Evolutionary conservation across 2,113 vertebrate species (phyloP).

Genomic region (Macrotis lagotis): DNA sequence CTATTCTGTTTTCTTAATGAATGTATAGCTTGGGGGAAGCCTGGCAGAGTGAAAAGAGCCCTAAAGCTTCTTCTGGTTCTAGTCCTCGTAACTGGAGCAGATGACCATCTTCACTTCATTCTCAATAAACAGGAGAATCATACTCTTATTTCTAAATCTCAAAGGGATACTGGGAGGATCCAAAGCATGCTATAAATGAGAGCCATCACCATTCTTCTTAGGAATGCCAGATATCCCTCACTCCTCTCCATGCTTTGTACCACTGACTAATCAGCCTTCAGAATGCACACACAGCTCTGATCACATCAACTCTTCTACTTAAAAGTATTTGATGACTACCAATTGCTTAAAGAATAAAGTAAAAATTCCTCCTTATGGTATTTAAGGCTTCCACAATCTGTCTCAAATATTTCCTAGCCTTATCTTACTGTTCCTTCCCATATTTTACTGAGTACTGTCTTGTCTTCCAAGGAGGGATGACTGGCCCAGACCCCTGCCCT

Average conservation of each 20-base stretch:
- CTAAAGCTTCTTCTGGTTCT: not conserved
- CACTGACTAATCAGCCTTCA: not conserved
- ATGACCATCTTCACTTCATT: not conserved
- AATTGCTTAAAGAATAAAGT: not conserved
- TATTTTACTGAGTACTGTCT: not conserved
- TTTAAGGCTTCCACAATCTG: not conserved
- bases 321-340: not conserved
- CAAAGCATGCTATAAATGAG: not conserved
- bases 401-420: not conserved
- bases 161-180: not conserved
- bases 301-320: not conserved
- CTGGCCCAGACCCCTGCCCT: not conserved
- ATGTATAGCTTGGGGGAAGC: not conserved
- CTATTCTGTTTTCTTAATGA: not conserved
- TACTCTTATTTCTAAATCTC: not conserved
- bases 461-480: too few species aligned
- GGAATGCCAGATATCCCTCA: not conserved
- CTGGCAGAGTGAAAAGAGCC: not conserved
- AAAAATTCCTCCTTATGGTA: not conserved
- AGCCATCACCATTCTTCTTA: too few species aligned
- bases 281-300: not conserved
- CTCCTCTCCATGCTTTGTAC: not conserved
- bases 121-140: not conserved
- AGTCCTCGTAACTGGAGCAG: not conserved
- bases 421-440: not conserved